These are phyloP conservation scores for Sitta europaea DNA, from an alignment of 2,113 vertebrate genomes.

Conservation along the genomic window DNA sequence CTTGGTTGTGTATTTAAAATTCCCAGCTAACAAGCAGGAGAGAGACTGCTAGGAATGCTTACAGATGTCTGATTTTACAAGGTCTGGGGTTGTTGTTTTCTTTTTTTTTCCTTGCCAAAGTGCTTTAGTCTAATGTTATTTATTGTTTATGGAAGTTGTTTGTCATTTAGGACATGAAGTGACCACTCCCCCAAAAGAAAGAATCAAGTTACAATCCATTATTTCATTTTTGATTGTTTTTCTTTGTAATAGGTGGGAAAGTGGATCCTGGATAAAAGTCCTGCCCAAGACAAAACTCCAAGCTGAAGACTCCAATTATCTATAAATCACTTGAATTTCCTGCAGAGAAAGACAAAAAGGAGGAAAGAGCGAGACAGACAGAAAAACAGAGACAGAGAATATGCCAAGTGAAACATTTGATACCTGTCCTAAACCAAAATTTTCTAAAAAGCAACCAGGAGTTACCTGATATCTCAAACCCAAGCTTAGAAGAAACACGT, in stretches of 20 bases:
- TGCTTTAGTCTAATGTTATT: slow-evolving; percentile 57
- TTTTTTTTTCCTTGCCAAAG: not conserved
- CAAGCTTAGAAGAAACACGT: not conserved
- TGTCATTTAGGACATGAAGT: slow-evolving; percentile 70
- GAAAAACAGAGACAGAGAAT: slow-evolving; percentile 31
- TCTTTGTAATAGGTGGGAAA: slow-evolving; percentile 79
- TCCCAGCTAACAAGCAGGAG: slow-evolving; percentile 43
- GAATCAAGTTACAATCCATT: slow-evolving; percentile 73
- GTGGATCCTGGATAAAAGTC: slow-evolving; percentile 76
- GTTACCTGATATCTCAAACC: not conserved
- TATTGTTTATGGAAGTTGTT: slow-evolving; percentile 72
- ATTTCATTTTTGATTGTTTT: slow-evolving; percentile 78
- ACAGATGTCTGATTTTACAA: slow-evolving; percentile 69
- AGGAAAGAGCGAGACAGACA: slow-evolving; percentile 29
- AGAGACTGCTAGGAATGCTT: slow-evolving; percentile 50
- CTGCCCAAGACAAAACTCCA: slow-evolving; percentile 58
- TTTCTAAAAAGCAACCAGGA: not conserved
- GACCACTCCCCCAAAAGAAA: slow-evolving; percentile 71
- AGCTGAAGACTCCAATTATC: slow-evolving; percentile 73
- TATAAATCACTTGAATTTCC: slow-evolving; percentile 78
- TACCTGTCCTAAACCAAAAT: slow-evolving; percentile 39
- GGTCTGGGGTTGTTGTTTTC: not conserved
- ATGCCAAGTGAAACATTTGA: slow-evolving; percentile 54
- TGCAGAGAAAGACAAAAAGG: slow-evolving; percentile 56
- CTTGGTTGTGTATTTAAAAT: slow-evolving; percentile 41